These are phyloP conservation scores for Ceratothoa steindachneri DNA, from an alignment of 2,888 invertebrate genomes.

Conservation along the genomic window DNA sequence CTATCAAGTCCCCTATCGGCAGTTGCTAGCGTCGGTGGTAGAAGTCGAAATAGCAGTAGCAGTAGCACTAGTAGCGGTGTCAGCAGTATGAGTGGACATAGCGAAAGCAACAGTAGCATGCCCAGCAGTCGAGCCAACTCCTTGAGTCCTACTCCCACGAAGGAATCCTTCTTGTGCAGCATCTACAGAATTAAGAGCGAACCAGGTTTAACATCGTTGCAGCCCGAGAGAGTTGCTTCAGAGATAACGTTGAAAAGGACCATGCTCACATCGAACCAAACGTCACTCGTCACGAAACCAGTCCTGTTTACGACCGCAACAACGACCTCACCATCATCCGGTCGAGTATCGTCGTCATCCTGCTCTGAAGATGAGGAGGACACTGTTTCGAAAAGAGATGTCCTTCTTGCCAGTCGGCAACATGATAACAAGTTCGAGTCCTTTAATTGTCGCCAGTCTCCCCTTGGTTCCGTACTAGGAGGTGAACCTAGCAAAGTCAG, in stretches of 20 bases:
- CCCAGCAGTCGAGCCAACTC: constrained; percentile 20
- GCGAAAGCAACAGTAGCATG: constrained; percentile 5
- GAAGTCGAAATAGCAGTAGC: constrained; percentile 7
- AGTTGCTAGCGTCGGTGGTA: neutral
- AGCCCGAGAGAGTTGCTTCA: constrained; percentile 26
- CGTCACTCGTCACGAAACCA: neutral
- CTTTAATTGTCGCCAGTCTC: constrained; percentile 1
- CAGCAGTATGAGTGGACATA: constrained; percentile 14
- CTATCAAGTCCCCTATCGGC: constrained; percentile 26
- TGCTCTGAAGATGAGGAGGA: constrained; percentile 21
- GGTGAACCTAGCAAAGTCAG: neutral
- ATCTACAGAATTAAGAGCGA: constrained; percentile 40
- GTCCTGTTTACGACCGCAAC: constrained; percentile 23
- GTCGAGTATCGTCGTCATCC: constrained; percentile 15
- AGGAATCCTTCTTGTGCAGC: constrained; percentile 37
- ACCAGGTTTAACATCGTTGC: constrained; percentile 32
- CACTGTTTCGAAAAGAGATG: constrained; percentile 11
- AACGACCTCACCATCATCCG: neutral
- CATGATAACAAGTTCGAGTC: constrained; percentile 26
- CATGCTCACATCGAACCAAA: neutral
- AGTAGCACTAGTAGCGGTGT: constrained; percentile 6
- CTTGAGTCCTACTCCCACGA: constrained; percentile 26
- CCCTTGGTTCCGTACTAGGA: constrained; percentile 11
- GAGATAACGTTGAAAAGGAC: constrained; percentile 15
- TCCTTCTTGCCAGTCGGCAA: constrained; percentile 28